Conservation (phyloP, 2,888 invertebrate genomes). For the Agrypnus murinus region DNA sequence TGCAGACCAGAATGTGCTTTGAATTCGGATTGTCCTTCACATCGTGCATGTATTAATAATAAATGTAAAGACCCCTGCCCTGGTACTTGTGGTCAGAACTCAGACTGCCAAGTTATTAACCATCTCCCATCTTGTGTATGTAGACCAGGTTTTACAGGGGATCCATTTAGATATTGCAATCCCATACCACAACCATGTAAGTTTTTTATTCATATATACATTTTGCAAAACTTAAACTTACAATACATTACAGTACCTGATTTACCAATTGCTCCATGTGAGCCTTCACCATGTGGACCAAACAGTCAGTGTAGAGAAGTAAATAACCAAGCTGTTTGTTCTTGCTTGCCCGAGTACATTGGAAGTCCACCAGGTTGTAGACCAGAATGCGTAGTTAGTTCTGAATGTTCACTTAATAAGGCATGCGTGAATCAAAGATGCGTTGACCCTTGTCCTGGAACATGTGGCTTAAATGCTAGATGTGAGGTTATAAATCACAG, state of each 20-base stretch:
- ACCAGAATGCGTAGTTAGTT: conserved; percentile 82
- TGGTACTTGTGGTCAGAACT: conserved; percentile 73
- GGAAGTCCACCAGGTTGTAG: conserved; percentile 77
- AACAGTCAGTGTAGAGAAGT: conserved; percentile 76
- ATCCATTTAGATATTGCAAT: conserved; percentile 76
- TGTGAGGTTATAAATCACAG: conserved; percentile 84
- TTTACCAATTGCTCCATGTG: conserved; percentile 72
- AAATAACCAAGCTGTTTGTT: conserved; percentile 76
- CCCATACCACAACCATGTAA: conserved; percentile 65
- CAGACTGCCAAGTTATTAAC: conserved; percentile 73
- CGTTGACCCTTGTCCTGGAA: conserved; percentile 81
- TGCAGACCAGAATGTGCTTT: conserved; percentile 74
- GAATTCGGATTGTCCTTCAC: conserved; percentile 69
- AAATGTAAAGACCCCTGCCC: conserved; percentile 75
- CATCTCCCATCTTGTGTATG: conserved; percentile 80
- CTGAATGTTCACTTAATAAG: conserved; percentile 80
- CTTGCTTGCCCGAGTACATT: conserved; percentile 75
- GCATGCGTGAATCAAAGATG: conserved; percentile 83
- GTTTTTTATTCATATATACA: too few relatives aligned
- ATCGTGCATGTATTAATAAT: conserved; percentile 73
- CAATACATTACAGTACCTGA: conserved; percentile 52
- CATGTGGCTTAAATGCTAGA: conserved; percentile 82
- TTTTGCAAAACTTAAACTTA: too few relatives aligned
- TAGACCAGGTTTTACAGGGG: conserved; percentile 77
- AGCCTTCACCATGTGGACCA: conserved; percentile 80